A percentile compares a stretch with the other conserved stretches of the same genome.
These are phyloP conservation scores for Nothoprocta perdicaria DNA, from an alignment of 2,113 vertebrate species.

Conservation along the genomic window DNA sequence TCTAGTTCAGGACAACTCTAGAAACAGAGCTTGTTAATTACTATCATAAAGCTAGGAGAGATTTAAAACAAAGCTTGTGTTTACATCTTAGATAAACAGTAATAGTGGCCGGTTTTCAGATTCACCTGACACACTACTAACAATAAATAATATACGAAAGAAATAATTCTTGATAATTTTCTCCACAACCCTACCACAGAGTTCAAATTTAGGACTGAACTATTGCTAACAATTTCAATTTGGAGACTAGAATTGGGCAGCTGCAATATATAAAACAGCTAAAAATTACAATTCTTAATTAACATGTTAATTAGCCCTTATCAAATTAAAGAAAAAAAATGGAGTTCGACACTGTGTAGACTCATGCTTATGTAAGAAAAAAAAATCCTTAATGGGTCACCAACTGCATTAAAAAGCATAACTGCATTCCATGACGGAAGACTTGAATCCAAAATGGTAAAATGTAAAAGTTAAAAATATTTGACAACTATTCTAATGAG, in stretches of 20 bases:
- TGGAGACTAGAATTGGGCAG: neutral
- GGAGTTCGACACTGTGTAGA: neutral
- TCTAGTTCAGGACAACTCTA: neutral
- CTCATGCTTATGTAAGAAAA: neutral
- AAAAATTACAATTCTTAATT: neutral
- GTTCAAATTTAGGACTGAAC: neutral
- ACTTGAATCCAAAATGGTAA: neutral
- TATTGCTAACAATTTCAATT: neutral
- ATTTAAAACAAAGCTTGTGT: neutral
- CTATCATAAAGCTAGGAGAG: neutral
- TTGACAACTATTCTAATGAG: neutral
- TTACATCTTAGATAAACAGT: neutral
- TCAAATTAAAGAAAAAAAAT: neutral
- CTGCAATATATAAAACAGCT: neutral
- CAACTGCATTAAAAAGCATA: neutral
- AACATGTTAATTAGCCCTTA: neutral
- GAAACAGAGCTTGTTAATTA: neutral
- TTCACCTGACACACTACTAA: neutral
- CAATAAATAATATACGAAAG: neutral
- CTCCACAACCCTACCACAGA: neutral
- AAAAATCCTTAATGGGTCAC: neutral
- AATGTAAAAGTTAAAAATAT: neutral
- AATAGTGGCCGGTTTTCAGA: neutral
- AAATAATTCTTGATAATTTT: neutral
- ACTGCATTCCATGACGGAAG: neutral